These are phyloP conservation scores for Gobionotothen gibberifrons DNA, from an alignment of 2,797 vertebrate genomes.

Conservation along the genomic window DNA sequence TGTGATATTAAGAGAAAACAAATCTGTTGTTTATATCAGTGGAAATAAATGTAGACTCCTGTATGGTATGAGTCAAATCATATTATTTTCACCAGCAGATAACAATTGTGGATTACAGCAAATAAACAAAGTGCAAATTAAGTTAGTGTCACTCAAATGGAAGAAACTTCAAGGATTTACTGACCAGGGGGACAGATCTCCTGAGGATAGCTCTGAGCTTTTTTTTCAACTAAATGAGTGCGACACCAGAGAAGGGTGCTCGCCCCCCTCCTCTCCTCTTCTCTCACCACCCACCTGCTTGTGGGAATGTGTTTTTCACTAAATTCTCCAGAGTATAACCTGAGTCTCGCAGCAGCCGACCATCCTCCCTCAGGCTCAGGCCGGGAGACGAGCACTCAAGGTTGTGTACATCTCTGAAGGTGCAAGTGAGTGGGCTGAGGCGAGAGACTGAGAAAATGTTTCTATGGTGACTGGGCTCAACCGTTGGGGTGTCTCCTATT, in stretches of 20 bases:
- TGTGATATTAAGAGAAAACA: not conserved
- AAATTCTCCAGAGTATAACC: slow-evolving; percentile 51
- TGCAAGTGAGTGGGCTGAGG: slow-evolving; percentile 71
- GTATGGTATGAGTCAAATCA: not conserved
- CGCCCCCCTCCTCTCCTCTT: not conserved
- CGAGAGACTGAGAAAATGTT: slow-evolving; percentile 75
- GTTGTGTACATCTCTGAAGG: slow-evolving; percentile 54
- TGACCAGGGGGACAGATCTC: slow-evolving; percentile 1
- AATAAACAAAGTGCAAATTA: not conserved
- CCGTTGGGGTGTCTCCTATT: slow-evolving; percentile 34
- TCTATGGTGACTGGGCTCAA: slow-evolving; percentile 75
- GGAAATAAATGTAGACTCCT: not conserved
- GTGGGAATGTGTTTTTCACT: slow-evolving; percentile 45
- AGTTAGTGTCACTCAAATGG: not conserved
- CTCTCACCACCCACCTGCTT: slow-evolving; percentile 45
- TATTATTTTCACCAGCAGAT: not conserved
- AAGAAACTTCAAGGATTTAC: slow-evolving; percentile 1
- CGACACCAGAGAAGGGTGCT: not conserved
- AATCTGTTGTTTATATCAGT: not conserved
- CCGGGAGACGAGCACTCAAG: slow-evolving; percentile 65
- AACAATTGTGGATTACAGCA: not conserved
- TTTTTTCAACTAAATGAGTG: slow-evolving; percentile 18
- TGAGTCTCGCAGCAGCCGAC: slow-evolving; percentile 47
- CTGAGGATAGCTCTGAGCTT: slow-evolving; percentile 5
- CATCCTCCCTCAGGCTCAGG: slow-evolving; percentile 60